A percentile compares a stretch with the other conserved stretches of the same genome.
Evolutionary conservation across 2,888 invertebrate species (phyloP).

Genomic region (Macrophya alboannulata): DNA sequence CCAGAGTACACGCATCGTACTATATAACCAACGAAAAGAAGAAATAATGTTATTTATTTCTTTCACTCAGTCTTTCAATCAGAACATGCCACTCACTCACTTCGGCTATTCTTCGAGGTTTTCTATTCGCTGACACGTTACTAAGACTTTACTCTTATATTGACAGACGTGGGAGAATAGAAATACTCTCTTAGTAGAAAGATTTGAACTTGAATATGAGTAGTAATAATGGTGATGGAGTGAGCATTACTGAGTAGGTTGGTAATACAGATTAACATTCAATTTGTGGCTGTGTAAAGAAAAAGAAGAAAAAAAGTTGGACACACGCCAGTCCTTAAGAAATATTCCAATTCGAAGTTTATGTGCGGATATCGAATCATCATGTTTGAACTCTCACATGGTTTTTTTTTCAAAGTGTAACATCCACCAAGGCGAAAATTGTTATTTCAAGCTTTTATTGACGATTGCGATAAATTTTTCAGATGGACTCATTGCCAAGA

Average conservation of each 20-base stretch:
- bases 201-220: neutral
- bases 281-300: too few species aligned
- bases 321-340: too few species aligned
- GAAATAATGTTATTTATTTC: conserved; percentile 11
- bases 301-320: too few species aligned
- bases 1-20: neutral
- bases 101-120: conserved; percentile 11
- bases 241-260: neutral
- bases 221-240: neutral
- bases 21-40: neutral
- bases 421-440: neutral
- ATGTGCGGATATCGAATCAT: too few species aligned
- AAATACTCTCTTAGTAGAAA: neutral
- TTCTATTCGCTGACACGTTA: conserved; percentile 2
- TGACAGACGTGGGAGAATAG: neutral
- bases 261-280: too few species aligned
- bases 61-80: conserved; percentile 11
- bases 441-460: neutral
- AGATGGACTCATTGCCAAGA: neutral
- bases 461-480: neutral
- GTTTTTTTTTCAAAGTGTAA: neutral
- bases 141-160: neutral
- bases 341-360: too few species aligned
- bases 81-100: conserved; percentile 1
- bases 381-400: too few species aligned